Percentiles rank a stretch among this genome's conserved stretches.
Conservation (phyloP, 2,113 vertebrate genomes). For the Gallinago undulata region DNA sequence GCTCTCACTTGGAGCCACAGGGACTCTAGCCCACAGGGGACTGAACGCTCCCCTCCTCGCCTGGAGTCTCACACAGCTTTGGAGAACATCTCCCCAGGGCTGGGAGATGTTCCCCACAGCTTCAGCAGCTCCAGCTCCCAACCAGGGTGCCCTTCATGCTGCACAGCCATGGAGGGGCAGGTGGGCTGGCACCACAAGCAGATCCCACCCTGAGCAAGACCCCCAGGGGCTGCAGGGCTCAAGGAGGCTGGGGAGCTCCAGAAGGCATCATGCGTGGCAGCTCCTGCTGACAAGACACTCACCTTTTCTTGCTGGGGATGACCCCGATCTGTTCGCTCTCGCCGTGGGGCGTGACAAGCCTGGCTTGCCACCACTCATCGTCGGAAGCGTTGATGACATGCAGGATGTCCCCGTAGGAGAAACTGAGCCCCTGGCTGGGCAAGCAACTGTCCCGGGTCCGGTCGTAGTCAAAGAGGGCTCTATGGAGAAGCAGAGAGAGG, state of each 20-base stretch:
- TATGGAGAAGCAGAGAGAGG: slow-evolving; percentile 42
- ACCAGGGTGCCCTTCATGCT: rapidly evolving
- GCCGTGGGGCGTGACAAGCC: slow-evolving; percentile 93
- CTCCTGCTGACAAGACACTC: not conserved
- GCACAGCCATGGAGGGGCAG: not conserved
- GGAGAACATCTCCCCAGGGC: not conserved
- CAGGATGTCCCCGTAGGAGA: slow-evolving; percentile 96
- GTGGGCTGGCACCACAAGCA: not conserved
- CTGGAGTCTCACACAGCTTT: not conserved
- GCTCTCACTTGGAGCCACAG: not conserved
- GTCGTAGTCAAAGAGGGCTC: slow-evolving; percentile 98
- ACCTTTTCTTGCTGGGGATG: slow-evolving; percentile 99
- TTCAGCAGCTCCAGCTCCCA: not conserved
- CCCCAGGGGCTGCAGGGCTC: not conserved
- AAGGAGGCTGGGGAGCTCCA: rapidly evolving
- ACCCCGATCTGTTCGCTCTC: slow-evolving; percentile 98
- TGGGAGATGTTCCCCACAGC: not conserved
- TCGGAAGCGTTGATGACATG: slow-evolving; percentile 98
- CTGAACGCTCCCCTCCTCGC: not conserved
- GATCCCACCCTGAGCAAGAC: not conserved
- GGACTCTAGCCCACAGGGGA: no score
- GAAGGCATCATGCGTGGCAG: rapidly evolving
- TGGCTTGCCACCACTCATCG: slow-evolving; percentile 99
- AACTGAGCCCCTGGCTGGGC: slow-evolving; percentile 97
- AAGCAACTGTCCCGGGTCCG: slow-evolving; percentile 96